Percentiles rank a stretch among this genome's conserved stretches.
Conservation (phyloP, 1,140 invertebrate species). For the Dinothrombium tinctorium region DNA sequence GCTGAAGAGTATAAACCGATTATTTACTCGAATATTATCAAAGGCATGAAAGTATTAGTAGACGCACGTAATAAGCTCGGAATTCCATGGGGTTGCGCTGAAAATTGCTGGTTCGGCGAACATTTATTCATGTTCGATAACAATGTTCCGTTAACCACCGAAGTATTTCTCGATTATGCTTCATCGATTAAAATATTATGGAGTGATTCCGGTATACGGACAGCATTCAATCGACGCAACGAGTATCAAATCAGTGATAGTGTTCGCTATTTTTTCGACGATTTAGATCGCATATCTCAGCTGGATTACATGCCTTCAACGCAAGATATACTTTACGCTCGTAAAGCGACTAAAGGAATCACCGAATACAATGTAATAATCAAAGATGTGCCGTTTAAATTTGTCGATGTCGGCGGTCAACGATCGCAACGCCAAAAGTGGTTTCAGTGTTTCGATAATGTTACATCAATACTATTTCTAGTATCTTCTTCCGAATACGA, state of each 20-base stretch:
- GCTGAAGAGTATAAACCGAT: slow-evolving; percentile 60
- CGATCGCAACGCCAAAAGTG: slow-evolving; percentile 90
- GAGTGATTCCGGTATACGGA: slow-evolving; percentile 62
- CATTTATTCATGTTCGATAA: slow-evolving; percentile 26
- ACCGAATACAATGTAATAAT: slow-evolving; percentile 80
- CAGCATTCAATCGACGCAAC: slow-evolving; percentile 67
- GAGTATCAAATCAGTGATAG: slow-evolving; percentile 92
- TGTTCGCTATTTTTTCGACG: slow-evolving; percentile 76
- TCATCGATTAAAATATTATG: slow-evolving; percentile 56
- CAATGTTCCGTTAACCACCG: slow-evolving; percentile 41
- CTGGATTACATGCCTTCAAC: slow-evolving; percentile 64
- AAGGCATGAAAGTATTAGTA: slow-evolving; percentile 81
- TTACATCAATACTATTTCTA: slow-evolving; percentile 85
- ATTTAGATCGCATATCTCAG: slow-evolving; percentile 59
- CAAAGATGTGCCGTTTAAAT: slow-evolving; percentile 82
- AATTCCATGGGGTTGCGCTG: slow-evolving; percentile 68
- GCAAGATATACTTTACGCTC: slow-evolving; percentile 76
- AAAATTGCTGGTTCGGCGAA: slow-evolving; percentile 44
- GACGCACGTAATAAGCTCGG: slow-evolving; percentile 77
- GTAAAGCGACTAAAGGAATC: slow-evolving; percentile 91
- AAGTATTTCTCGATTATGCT: slow-evolving; percentile 54
- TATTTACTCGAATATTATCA: slow-evolving; percentile 78
- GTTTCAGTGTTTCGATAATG: slow-evolving; percentile 88
- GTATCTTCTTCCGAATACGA: slow-evolving; percentile 94
- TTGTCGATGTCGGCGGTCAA: slow-evolving; percentile 94